Base-by-base conservation (phyloP, 2,888 invertebrate species). In the Liodrosophila aerea region DNA sequence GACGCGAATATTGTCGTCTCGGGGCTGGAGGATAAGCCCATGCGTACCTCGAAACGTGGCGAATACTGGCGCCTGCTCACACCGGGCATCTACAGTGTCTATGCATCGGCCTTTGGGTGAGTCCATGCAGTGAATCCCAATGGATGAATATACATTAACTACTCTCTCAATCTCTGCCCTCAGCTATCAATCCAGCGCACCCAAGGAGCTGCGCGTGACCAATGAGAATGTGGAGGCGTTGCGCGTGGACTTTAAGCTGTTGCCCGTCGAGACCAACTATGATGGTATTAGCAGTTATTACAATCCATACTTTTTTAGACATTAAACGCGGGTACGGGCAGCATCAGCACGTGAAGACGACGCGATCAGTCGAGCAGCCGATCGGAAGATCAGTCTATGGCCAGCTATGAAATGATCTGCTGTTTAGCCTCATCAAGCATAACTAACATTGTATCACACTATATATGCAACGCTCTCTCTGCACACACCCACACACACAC, bases 21-120 rank as follows among this genome's bases (percentile, higher is more conserved):
- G 36, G 95, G 95, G 0, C 94, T 97, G 57, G 90, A 93, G 73
- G 91, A 93, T 44, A 97, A 98, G 88, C 93, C 94, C 50, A 92
- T 99, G 8, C 92, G 92, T 1, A 94, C 96, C 0, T 95, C 96
- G 0, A 91, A 92, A 36, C 91, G 93, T 13, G 99, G 99, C 4
- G 97, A 98, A 89, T 99, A 94, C 90, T 99, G 99, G 98, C 92
- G 99, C 60, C 91, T 99, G 44, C 91, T 99, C 22, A 90, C 96
- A 12, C 98, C 98, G 0, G 98, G 98, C 61, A 91, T 91, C 3
- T 99, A 98, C 88, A 92, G 92, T 22, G 91, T 98, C 68, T 93
- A 92, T 64, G 96, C 94, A 0, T 82, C 90, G 31, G 95, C 95
- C 45, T 92, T 92, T 87, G 95, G 96, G 95, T 96, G 90, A 91